Evolutionary conservation across 2,888 invertebrate genomes (phyloP), one percentile per base, ranked within the genome.

Genomic region (Nebria salina): DNA sequence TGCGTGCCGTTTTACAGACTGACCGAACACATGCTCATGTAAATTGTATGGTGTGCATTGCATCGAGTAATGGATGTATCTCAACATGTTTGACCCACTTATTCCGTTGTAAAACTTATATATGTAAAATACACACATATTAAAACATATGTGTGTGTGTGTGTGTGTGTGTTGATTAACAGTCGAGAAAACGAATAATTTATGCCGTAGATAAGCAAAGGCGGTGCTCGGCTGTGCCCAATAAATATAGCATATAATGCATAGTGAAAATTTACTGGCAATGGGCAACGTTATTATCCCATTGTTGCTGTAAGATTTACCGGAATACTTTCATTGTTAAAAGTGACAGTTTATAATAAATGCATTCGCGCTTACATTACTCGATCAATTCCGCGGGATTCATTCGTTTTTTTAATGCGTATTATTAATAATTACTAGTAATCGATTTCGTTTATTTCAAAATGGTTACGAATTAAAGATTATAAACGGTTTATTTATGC

Each of bases 161-260:
- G 25, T 11, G 11, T 34, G 70, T 70, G 70, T 25, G 70, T 70
- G 66, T 66, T 66, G 66, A 66, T 66, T 66, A 66, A 66, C 66
- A 15, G 34, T 1, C n/a, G 15, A 70, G 70, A 70, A 34, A 25
- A 34, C 25, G 25, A 11, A 70, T 70, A 70, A 70, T 70, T 70
- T 70, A 70, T 70, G 6, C 20, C 34, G 70, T 70, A 70, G 70
- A 70, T 70, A 70, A 70, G 70, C 70, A 11, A 70, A 70, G 70
- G 70, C 70, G 70, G 70, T 25, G 1, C 25, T 70, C 20, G 70
- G 54, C 54, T 54, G 54, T 34, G 70, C 34, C 70, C 20, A 70
- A 70, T 70, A 70, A 70, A 70, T 70, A 70, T 70, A 13, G 15
- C 70, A 70, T 70, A 70, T 70, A 70, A 70, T 70, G 70, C 70